These are phyloP conservation scores for Crypturellus tataupa DNA, from an alignment of 2,797 vertebrate species.

Conservation along the genomic window DNA sequence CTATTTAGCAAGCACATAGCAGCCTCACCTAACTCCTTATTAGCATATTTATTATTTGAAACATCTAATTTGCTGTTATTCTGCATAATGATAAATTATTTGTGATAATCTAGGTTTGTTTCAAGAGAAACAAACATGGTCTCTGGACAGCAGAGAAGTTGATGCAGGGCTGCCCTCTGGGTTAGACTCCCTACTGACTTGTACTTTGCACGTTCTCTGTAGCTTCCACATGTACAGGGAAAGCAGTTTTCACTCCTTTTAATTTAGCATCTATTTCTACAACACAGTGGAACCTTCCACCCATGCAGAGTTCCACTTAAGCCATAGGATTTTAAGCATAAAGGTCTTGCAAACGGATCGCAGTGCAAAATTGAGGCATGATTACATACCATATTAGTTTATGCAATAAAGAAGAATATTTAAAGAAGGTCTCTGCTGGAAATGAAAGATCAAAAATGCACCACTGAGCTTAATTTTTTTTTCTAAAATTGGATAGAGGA, in stretches of 20 bases:
- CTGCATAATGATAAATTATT: fast-evolving
- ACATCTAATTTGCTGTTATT: background rate
- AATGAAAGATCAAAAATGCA: conserved; percentile 8
- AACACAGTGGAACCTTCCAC: background rate
- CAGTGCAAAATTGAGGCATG: background rate
- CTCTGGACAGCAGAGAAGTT: background rate
- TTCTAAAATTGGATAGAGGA: background rate
- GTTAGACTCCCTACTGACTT: background rate
- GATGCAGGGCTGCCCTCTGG: background rate
- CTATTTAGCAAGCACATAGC: fast-evolving
- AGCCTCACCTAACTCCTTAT: background rate
- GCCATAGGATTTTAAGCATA: background rate
- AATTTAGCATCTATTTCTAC: conserved; percentile 26
- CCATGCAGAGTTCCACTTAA: conserved; percentile 27
- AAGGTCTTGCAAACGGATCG: conserved; percentile 23
- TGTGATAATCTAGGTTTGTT: background rate
- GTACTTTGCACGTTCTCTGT: background rate
- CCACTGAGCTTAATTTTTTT: background rate
- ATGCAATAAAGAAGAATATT: conserved; percentile 31
- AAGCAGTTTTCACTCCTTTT: conserved; percentile 8
- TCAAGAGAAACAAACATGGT: background rate
- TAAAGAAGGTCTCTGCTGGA: conserved; percentile 42
- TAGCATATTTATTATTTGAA: background rate
- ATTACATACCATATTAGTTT: conserved; percentile 36
- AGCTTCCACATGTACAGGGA: background rate